Conservation (phyloP, 2,888 invertebrate species). For the Agrotis ipsilon region DNA sequence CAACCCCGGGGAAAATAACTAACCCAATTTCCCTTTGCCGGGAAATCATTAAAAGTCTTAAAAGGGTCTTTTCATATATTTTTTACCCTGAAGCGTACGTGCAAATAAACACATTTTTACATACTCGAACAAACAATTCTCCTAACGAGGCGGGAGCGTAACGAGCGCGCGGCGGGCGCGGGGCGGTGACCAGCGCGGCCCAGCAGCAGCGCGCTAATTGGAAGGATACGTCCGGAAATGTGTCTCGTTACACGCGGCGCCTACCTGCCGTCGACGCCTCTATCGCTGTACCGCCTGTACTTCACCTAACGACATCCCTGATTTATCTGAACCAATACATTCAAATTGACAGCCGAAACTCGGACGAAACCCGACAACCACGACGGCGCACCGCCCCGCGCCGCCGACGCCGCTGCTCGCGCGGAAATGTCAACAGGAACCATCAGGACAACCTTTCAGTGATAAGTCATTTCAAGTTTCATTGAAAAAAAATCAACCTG, state of each 20-base stretch:
- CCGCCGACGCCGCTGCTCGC: conserved; percentile 1
- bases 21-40: conserved; percentile 91
- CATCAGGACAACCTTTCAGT: conserved; percentile 20
- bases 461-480: conserved; percentile 34
- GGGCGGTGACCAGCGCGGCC: conserved; percentile 65
- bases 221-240: conserved; percentile 87
- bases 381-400: neutral
- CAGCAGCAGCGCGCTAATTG: conserved; percentile 82
- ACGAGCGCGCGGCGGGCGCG: conserved; percentile 79
- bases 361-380: conserved; percentile 43
- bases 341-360: conserved; percentile 83
- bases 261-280: conserved; percentile 73
- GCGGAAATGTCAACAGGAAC: conserved; percentile 26
- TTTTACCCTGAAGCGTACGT: conserved; percentile 90
- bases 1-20: conserved; percentile 91
- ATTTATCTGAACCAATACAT: conserved; percentile 84
- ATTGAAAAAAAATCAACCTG: conserved; percentile 29
- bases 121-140: conserved; percentile 91
- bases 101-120: conserved; percentile 92
- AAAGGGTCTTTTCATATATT: conserved; percentile 91
- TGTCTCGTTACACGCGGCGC: conserved; percentile 85
- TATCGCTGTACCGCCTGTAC: conserved; percentile 25
- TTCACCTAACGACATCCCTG: conserved; percentile 79
- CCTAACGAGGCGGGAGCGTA: conserved; percentile 89
- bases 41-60: conserved; percentile 92